A percentile compares a stretch with the other conserved stretches of the same genome.
Conservation (phyloP, 1,140 invertebrate genomes). For the Theocolax elegans region DNA sequence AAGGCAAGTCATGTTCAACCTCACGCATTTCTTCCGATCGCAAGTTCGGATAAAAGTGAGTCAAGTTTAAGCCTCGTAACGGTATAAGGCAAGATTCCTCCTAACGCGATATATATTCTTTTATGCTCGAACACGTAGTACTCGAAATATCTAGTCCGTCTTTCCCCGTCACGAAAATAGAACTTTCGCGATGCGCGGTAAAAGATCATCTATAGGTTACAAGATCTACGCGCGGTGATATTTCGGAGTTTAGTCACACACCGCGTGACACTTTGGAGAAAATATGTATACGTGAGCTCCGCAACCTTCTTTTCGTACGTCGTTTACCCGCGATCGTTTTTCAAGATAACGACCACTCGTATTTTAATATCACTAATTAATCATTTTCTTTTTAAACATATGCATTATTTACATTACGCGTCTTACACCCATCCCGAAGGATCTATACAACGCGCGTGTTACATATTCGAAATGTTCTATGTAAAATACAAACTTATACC, state of each 20-base stretch:
- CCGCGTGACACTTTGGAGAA: not conserved
- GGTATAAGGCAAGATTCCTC: slow-evolving; percentile 8
- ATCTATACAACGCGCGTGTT: too few relatives aligned
- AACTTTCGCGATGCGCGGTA: not conserved
- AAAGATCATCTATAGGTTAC: slow-evolving; percentile 16
- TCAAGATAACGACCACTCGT: too few relatives aligned
- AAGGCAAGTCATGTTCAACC: too few relatives aligned
- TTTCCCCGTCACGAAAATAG: too few relatives aligned
- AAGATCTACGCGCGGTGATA: not conserved
- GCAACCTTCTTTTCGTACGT: not conserved
- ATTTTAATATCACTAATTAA: too few relatives aligned
- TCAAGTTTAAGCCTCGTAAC: not conserved
- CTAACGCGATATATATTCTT: not conserved
- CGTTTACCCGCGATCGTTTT: not conserved
- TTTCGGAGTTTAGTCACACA: slow-evolving; percentile 10
- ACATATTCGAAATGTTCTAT: too few relatives aligned
- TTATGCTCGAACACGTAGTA: too few relatives aligned
- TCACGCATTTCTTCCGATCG: slow-evolving; percentile 15
- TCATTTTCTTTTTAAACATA: too few relatives aligned
- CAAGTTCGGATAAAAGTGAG: slow-evolving; percentile 11
- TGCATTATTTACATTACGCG: too few relatives aligned
- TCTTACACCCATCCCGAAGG: too few relatives aligned
- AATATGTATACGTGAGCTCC: not conserved
- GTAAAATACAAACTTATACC: too few relatives aligned
- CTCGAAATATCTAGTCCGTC: too few relatives aligned